Evolutionary conservation across 1,140 invertebrate species (phyloP).

Genomic region (Bombus breviceps): DNA sequence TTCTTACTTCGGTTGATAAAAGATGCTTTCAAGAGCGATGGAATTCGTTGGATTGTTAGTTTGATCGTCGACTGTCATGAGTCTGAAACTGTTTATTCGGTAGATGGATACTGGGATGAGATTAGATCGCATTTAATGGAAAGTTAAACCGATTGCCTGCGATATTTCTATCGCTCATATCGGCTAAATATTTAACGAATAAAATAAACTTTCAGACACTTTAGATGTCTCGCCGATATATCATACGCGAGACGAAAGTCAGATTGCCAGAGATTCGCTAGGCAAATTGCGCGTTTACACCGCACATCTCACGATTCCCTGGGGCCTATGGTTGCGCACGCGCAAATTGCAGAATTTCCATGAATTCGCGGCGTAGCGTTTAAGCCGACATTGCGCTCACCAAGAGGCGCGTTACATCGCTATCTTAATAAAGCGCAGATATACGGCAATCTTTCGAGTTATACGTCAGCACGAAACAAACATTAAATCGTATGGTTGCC

Average conservation of each 20-base stretch:
- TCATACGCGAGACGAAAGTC: background rate
- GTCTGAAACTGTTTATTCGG: background rate
- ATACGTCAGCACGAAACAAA: constrained; percentile 68
- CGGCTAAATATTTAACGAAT: background rate
- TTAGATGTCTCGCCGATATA: background rate
- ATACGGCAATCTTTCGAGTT: constrained; percentile 69
- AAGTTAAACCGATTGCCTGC: background rate
- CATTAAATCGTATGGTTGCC: constrained; percentile 66
- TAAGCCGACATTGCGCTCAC: background rate
- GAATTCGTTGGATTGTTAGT: background rate
- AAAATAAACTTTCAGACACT: too few relatives aligned
- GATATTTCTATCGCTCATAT: background rate
- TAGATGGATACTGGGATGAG: too few relatives aligned
- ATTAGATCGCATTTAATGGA: background rate
- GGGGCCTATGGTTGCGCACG: constrained; percentile 2
- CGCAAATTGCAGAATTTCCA: constrained; percentile 41
- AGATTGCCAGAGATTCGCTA: background rate
- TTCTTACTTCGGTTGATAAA: background rate
- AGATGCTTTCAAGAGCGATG: background rate
- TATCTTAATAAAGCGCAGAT: constrained; percentile 75
- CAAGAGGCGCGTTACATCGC: constrained; percentile 66
- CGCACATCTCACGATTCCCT: constrained; percentile 20
- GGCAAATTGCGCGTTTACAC: constrained; percentile 45
- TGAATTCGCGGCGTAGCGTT: background rate
- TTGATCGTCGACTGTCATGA: background rate